Base-by-base conservation (phyloP, 2,113 vertebrate genomes). In the Cichladusa arquata region DNA sequence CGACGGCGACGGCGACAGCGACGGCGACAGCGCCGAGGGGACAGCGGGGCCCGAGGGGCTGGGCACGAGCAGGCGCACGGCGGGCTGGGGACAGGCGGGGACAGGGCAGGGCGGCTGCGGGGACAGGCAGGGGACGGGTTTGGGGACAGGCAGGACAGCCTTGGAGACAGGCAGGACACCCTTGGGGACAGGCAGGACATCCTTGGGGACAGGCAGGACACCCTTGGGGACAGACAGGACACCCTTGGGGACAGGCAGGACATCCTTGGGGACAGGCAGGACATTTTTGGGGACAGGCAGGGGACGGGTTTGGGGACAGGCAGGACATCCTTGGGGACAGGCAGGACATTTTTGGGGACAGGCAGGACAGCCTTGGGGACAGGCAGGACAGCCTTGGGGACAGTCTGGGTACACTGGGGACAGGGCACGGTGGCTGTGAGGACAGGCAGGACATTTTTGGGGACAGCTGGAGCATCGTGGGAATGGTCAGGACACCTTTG, bases 21-120 rank as follows among this genome's bases (percentile, higher is more conserved):
- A 50, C 48, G 5, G 65, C 1, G 31, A 58, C 45, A 9, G 1
- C 1, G 19, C 6, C 0, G 12, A 1, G 13, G 57, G 9, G 17
- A 2, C 19, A 0, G 8, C 19, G 0, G 19, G 2, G 7, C 65
- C 19, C 2, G 20, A 12, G 0, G 72, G 12, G n/a, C 81, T 28
- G 28, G 81, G 69, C 48, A 15, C 34, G 4, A 23, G 6, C 19
- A 84, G 69, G n/a, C 50, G 81, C 40, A 64, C 81, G n/a, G 58
- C 14, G 48, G 81, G 81, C 81, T 73, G 48, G n/a, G 57, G 56
- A 71, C 45, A 51, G 2, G 14, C 2, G 40, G 40, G 67, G 48
- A 51, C 67, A 16, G 8, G 6, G 50, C 3, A 11, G 10, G 71
- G 40, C 3, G 24, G 17, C 23, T 24, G 6, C 15, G 31, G 38